These are phyloP conservation scores for Gnathonemus echidnorhynchus DNA, from an alignment of 2,113 vertebrate genomes.

Conservation along the genomic window DNA sequence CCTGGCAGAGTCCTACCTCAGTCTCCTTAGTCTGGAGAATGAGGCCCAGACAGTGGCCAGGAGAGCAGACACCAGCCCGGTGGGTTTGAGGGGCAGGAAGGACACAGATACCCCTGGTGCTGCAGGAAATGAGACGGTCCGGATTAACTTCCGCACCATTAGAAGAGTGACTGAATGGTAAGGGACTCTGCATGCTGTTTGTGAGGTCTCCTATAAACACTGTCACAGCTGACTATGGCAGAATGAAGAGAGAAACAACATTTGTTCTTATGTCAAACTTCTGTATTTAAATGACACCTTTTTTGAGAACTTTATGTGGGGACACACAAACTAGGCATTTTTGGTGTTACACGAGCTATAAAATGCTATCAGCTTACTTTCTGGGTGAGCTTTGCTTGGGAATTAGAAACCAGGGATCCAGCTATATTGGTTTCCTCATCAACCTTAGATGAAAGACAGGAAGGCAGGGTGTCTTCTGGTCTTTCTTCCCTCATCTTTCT, in stretches of 20 bases:
- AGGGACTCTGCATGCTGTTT: constrained; percentile 12
- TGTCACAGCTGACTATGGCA: not conserved
- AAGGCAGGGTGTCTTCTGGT: not conserved
- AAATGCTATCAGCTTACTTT: not conserved
- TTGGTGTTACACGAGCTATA: not conserved
- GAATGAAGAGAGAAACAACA: not conserved
- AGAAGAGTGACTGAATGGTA: constrained; percentile 63
- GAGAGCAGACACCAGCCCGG: constrained; percentile 8
- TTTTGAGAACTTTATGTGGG: not conserved
- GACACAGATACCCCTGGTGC: constrained; percentile 46
- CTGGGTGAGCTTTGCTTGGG: not conserved
- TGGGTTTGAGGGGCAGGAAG: constrained; percentile 36
- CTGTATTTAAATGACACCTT: not conserved
- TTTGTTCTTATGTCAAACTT: not conserved
- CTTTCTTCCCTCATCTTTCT: not conserved
- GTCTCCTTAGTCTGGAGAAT: constrained; percentile 63
- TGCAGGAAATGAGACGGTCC: constrained; percentile 37
- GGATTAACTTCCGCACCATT: constrained; percentile 36
- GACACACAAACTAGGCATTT: not conserved
- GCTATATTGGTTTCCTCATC: not conserved
- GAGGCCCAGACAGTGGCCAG: constrained; percentile 14
- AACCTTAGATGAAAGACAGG: not conserved
- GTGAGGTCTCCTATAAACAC: not conserved
- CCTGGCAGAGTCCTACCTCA: constrained; percentile 65
- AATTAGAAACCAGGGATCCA: not conserved